Base-by-base conservation (phyloP, 2,797 vertebrate species). In the Poeciliopsis turneri region DNA sequence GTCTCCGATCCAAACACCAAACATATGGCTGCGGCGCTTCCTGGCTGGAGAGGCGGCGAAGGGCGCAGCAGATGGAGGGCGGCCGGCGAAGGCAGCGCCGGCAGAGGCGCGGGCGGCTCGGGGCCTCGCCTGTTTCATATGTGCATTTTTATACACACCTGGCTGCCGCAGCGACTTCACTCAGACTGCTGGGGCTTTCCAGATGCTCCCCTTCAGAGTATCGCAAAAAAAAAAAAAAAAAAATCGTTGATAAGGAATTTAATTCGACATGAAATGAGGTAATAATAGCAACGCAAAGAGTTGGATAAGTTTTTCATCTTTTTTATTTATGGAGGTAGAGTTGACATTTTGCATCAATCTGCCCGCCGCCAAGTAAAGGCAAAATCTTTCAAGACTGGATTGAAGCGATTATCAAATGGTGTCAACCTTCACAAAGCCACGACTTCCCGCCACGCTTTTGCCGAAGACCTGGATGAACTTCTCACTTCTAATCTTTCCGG, bases 21-120 rank as follows among this genome's bases (percentile, higher is more conserved):
- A 78, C 93, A 94, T 91, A 92, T 93, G 66, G 92, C 90, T 87
- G 78, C 85, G 47, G 76, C 18, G 71, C 72, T 80, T 80, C 57
- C 92, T 93, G 83, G 86, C 69, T 90, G 80, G 75, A 85, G 82
- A 75, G 28, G 53, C 84, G 74, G 82, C 61, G 88, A 91, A 91
- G 92, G 93, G 90, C 90, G 87, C 81, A 94, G 86, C 96, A 97
- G 96, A 96, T 96, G 95, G 95, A 94, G 90, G 84, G 84, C 47
- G 76, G 88, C 82, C 88, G 89, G 92, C 90, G 73, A 78, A 87
- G 78, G 79, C 66, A 70, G 57, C 49, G 9, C 73, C 23, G 51
- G 36, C 76, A 43, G 68, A 20, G 2, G 11, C 1, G 51, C 36
- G n/a, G 71, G 39, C 68, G 77, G 76, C 72, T 87, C 72, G 46